Evolutionary conservation across 1,140 invertebrate genomes (phyloP).

Genomic region (Prorops nasuta): DNA sequence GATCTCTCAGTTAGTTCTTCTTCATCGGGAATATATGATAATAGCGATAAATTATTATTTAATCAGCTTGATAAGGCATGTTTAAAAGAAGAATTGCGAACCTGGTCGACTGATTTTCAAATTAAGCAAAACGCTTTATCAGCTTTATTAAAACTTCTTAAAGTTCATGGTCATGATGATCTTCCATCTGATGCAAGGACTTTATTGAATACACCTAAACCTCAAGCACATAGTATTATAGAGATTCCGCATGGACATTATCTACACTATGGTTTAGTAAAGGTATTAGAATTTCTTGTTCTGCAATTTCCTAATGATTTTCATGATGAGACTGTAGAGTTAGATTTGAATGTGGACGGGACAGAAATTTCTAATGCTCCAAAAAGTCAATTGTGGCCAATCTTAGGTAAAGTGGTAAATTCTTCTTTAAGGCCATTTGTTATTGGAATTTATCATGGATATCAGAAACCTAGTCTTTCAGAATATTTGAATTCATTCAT

Average conservation of each 20-base stretch:
- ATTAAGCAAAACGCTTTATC: no score
- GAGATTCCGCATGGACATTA: neutral
- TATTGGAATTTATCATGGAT: neutral
- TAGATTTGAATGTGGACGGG: neutral
- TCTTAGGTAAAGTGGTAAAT: constrained; percentile 11
- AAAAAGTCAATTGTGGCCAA: constrained; percentile 13
- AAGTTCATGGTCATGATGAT: no score
- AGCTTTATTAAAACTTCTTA: no score
- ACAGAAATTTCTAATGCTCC: constrained; percentile 19
- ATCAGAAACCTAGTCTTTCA: neutral
- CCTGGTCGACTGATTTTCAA: no score
- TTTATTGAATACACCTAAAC: constrained; percentile 4
- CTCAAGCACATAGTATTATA: neutral
- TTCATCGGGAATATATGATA: no score
- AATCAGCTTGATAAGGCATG: no score
- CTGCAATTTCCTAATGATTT: neutral
- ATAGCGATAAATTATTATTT: no score
- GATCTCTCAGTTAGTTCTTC: no score
- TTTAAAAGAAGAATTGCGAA: no score
- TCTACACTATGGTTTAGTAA: neutral
- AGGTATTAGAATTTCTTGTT: neutral
- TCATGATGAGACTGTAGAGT: neutral
- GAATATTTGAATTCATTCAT: neutral
- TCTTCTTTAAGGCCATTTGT: neutral
- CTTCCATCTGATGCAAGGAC: constrained; percentile 7